Base-by-base conservation (phyloP, 2,113 vertebrate genomes). In the Entosphenus tridentatus region DNA sequence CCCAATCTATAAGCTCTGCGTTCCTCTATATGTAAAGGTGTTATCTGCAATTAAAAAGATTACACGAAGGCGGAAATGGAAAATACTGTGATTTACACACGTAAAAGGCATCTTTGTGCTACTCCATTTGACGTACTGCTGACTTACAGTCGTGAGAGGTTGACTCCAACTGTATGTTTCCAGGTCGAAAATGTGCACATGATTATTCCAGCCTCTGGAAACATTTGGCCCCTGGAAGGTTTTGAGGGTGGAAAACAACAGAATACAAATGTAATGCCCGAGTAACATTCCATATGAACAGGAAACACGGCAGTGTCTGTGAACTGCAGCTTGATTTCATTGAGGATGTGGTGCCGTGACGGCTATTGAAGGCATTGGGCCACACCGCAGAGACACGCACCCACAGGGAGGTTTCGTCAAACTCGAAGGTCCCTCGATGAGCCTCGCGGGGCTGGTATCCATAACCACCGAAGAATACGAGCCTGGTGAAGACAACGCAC, bases 381-480 rank as follows among this genome's bases (percentile, higher is more conserved):
- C 16, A 67, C 54, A 54, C 73, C 55, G 1, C 55, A 72, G 12
- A 18, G 68, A 72, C 1, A 62, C 78, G 76, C 84, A 96, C 92
- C 85, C 85, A 80, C 70, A 87, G 82, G 14, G 88, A 91, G 0
- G 86, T 87, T 76, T 91, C 87, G 71, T 97, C 91, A 18, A 85
- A 91, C 75, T 95, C 87, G 78, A 96, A 97, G 0, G 81, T 88
- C 72, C 91, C 91, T 55, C 78, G 75, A 73, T 87, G 84, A 56
- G 79, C 76, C 65, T 83, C 86, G 74, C 86, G 83, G 59, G 85
- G 84, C 68, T 82, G 83, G 67, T 93, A 95, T 18, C 93, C 93
- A 68, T 97, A 97, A 17, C 93, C 93, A 56, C 91, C 93, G 75
- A 97, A 97, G 81, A 84, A 96, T 73, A 89, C 79, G 13, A 97